These are phyloP conservation scores for Conopomorpha cramerella DNA, from an alignment of 1,140 invertebrate species.

Conservation along the genomic window DNA sequence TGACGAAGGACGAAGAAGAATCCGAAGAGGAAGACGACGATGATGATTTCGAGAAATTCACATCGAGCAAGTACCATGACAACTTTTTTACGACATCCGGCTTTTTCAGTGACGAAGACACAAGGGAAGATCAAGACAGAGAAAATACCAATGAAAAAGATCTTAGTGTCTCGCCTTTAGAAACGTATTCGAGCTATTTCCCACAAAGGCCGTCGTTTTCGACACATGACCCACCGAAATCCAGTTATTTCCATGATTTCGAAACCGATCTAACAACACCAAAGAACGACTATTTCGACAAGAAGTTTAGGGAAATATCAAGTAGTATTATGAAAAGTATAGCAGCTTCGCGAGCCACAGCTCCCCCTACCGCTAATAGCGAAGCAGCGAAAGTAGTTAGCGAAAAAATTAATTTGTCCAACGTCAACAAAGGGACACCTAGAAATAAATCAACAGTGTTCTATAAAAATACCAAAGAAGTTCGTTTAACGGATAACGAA, in stretches of 20 bases:
- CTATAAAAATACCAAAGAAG: constrained; percentile 53
- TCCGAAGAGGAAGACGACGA: constrained; percentile 25
- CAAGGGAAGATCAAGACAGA: constrained; percentile 16
- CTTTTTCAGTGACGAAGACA: constrained; percentile 20
- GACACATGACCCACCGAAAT: constrained; percentile 10
- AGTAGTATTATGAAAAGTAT: constrained; percentile 39
- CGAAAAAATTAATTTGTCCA: constrained; percentile 29
- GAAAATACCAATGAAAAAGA: constrained; percentile 23
- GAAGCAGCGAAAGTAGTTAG: constrained; percentile 25
- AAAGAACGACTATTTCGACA: constrained; percentile 47
- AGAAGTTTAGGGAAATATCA: constrained; percentile 39
- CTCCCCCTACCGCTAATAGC: constrained; percentile 21
- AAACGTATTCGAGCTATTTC: constrained; percentile 31
- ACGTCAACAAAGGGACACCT: constrained; percentile 26
- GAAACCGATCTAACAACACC: constrained; percentile 44
- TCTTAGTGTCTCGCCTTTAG: constrained; percentile 24
- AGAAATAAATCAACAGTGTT: constrained; percentile 41
- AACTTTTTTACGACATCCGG: constrained; percentile 36
- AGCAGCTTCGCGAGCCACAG: constrained; percentile 27
- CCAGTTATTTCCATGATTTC: constrained; percentile 31
- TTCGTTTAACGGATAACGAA: constrained; percentile 39
- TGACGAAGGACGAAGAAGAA: constrained; percentile 20
- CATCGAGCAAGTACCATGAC: constrained; percentile 30
- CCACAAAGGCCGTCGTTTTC: constrained; percentile 22
- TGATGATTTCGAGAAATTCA: constrained; percentile 30